These are phyloP conservation scores for Haliclona indistincta DNA, from an alignment of 37 sponge, comb jelly and placozoan species.

Conservation along the genomic window DNA sequence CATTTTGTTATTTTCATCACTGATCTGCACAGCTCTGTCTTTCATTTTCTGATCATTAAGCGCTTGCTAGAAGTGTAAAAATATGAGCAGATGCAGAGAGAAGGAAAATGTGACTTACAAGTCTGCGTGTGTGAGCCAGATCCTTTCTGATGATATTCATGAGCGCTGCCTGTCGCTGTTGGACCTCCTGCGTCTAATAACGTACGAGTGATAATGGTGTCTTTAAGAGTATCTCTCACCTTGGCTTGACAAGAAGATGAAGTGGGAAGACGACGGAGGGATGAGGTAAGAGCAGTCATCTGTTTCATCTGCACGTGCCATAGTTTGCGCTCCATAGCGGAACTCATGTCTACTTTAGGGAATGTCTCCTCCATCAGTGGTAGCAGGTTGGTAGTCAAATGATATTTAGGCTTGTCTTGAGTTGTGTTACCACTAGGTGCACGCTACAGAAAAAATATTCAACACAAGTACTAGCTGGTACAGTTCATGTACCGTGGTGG, in stretches of 20 bases:
- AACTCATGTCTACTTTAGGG: slow-evolving; percentile 55
- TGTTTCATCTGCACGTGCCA: slow-evolving; percentile 77
- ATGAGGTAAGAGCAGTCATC: slow-evolving; percentile 57
- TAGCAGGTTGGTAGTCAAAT: slow-evolving; percentile 54
- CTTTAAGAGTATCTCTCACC: no score
- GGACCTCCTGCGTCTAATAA: slow-evolving; percentile 39
- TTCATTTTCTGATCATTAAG: slow-evolving; percentile 6
- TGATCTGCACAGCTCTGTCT: slow-evolving; percentile 16
- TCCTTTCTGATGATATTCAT: slow-evolving; percentile 62
- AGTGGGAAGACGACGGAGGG: slow-evolving; percentile 10
- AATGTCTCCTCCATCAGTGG: slow-evolving; percentile 52
- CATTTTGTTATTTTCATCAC: not conserved
- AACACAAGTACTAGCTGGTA: no score
- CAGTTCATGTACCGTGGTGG: no score
- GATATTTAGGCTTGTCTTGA: no score
- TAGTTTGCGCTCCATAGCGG: slow-evolving; percentile 48
- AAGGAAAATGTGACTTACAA: slow-evolving; percentile 24
- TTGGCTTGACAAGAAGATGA: no score
- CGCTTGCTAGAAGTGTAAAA: slow-evolving; percentile 11
- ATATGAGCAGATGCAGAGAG: not conserved
- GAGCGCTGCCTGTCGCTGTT: slow-evolving; percentile 38
- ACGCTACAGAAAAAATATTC: no score
- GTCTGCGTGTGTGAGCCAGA: slow-evolving; percentile 47
- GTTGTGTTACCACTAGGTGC: no score
- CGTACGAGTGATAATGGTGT: not conserved